Evolutionary conservation across 2,113 vertebrate genomes (phyloP), one percentile per base, ranked within the genome.

Genomic region (Dermatemys mawii): DNA sequence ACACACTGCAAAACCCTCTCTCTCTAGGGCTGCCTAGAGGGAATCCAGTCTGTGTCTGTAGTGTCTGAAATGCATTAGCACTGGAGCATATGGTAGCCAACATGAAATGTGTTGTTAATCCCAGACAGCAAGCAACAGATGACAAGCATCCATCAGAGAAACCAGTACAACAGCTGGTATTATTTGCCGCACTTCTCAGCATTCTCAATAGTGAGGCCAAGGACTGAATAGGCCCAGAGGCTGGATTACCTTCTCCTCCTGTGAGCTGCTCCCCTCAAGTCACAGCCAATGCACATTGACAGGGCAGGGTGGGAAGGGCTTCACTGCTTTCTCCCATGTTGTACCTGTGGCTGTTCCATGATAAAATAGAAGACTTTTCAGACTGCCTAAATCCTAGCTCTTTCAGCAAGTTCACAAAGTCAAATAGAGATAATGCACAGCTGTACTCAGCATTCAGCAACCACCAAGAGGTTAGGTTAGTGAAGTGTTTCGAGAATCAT

Each of bases 401-500:
- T 88, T 81, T 53, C 78, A 84, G 83, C 95, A 84, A 11, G 53
- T 22, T 75, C 75, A 44, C 78, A 87, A 70, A 84, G 38, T 38
- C 86, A 83, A 49, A 11, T 21, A 88, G 55, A 86, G 16, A 86
- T 91, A 55, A 11, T 7, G 12, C 78, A 50, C 24, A 86, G 35
- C 54, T 89, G 78, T 91, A 86, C 54, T 92, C 88, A 83, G 67
- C 81, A 49, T 1, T 76, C n/a, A 70, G 48, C 11, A 63, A 51
- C 85, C 29, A 44, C 50, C 24, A 89, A 83, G 55, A 92, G 14
- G 87, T 79, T 83, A 54, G 89, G 80, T 78, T 76, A 73, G 50
- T 91, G 41, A 54, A 95, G 91, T 81, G 1, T 84, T 95, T 93
- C 67, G 86, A 81, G 57, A 94, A 89, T 88, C 78, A 90, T 54